Conservation (phyloP, 1,140 invertebrate species). For the Eubasilissa regina region DNA sequence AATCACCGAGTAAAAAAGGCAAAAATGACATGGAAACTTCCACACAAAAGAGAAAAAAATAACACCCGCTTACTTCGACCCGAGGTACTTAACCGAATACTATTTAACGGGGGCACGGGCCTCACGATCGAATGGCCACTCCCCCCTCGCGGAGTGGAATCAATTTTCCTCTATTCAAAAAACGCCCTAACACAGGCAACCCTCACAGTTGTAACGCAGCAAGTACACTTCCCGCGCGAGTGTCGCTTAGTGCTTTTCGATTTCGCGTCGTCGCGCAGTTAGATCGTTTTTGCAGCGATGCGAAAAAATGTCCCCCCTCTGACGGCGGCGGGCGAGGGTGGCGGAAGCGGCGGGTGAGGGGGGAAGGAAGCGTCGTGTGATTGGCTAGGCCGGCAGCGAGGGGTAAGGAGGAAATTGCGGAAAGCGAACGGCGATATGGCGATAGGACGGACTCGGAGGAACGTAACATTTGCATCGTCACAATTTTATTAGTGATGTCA, state of each 20-base stretch:
- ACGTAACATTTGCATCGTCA: neutral
- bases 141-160: constrained; percentile 46
- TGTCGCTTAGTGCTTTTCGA: constrained; percentile 41
- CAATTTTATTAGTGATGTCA: no score
- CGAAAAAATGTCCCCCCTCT: constrained; percentile 51
- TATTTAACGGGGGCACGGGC: neutral
- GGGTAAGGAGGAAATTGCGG: constrained; percentile 57
- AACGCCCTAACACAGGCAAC: constrained; percentile 32
- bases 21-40: neutral
- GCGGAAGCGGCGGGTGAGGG: neutral
- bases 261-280: constrained; percentile 33
- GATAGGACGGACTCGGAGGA: constrained; percentile 32
- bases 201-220: neutral
- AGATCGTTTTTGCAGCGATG: constrained; percentile 52
- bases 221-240: neutral
- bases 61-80: neutral
- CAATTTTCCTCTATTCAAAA: constrained; percentile 48
- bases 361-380: constrained; percentile 54
- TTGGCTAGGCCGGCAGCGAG: constrained; percentile 50
- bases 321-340: constrained; percentile 27
- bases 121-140: constrained; percentile 43
- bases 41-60: neutral
- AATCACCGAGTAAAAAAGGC: constrained; percentile 10
- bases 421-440: constrained; percentile 54
- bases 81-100: neutral